These are phyloP conservation scores for Tinea pellionella DNA, from an alignment of 2,888 invertebrate genomes.

Conservation along the genomic window DNA sequence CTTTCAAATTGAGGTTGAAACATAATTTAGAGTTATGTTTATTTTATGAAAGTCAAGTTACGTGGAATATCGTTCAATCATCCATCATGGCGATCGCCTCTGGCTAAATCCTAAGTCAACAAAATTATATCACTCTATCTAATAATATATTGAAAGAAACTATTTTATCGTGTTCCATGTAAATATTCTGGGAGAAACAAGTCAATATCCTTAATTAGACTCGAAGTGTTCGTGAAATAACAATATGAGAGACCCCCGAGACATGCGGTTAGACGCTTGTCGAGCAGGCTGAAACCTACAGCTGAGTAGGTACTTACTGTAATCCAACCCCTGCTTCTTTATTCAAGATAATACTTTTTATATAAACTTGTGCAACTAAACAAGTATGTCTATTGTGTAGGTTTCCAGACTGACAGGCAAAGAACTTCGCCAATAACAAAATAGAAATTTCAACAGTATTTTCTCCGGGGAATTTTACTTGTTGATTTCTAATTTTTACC, in stretches of 20 bases:
- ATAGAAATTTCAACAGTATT: not conserved
- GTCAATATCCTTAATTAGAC: conserved; percentile 51
- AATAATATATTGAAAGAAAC: not conserved
- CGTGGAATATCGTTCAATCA: conserved; percentile 8
- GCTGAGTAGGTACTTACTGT: not conserved
- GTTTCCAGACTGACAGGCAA: not conserved
- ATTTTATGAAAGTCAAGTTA: conserved; percentile 3
- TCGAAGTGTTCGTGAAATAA: conserved; percentile 43
- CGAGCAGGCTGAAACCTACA: conserved; percentile 3
- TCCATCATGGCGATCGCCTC: not conserved
- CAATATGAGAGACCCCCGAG: conserved; percentile 31
- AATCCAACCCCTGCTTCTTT: not conserved
- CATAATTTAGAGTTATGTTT: conserved; percentile 8
- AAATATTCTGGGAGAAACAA: conserved; percentile 20
- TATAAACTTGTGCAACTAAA: not conserved
- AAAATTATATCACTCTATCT: not conserved
- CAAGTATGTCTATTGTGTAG: not conserved
- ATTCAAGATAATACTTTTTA: not conserved
- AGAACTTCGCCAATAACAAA: not conserved
- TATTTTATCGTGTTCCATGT: too few species aligned
- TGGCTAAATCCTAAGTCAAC: not conserved
- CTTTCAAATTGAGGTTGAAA: not conserved
- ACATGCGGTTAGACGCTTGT: conserved; percentile 23
- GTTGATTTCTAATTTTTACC: not conserved
- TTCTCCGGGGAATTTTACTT: not conserved